phyloP scores from a whole-genome alignment of 2,888 invertebrate genomes.

The Alloplasta piceator region DNA sequence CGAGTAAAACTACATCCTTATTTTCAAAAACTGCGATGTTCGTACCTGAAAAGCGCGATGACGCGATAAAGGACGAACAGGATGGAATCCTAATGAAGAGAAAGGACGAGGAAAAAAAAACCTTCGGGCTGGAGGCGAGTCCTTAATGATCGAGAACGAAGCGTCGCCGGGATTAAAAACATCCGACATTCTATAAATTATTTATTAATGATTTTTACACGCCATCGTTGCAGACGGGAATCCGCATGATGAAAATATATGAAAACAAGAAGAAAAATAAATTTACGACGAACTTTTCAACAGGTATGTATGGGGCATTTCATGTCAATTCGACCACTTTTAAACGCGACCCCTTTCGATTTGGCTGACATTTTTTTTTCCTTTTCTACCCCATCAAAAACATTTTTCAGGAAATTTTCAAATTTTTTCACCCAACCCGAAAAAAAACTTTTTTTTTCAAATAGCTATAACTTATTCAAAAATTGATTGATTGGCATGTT shows the following conservation, averaged over 20 bases:
- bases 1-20: conserved; percentile 52
- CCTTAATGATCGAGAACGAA: conserved; percentile 50
- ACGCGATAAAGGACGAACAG: background rate
- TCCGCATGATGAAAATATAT: background rate
- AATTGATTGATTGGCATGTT: too few species aligned
- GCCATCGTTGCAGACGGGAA: conserved; percentile 40
- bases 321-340: too few species aligned
- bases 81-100: conserved; percentile 14
- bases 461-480: too few species aligned
- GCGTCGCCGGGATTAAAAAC: conserved; percentile 23
- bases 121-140: too few species aligned
- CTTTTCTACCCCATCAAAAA: too few species aligned
- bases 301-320: too few species aligned
- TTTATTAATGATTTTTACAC: conserved; percentile 59
- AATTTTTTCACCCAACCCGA: too few species aligned
- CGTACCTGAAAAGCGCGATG: conserved; percentile 17
- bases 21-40: conserved; percentile 38
- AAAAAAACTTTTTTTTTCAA: too few species aligned
- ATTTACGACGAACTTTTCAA: too few species aligned
- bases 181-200: conserved; percentile 53
- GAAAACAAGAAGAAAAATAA: conserved; percentile 33
- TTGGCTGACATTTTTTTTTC: too few species aligned
- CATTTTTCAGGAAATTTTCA: too few species aligned
- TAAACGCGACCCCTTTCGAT: too few species aligned
- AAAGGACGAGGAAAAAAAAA: conserved; percentile 10